These are phyloP conservation scores for Spilosoma lubricipeda DNA, from an alignment of 2,888 invertebrate species.

Conservation along the genomic window DNA sequence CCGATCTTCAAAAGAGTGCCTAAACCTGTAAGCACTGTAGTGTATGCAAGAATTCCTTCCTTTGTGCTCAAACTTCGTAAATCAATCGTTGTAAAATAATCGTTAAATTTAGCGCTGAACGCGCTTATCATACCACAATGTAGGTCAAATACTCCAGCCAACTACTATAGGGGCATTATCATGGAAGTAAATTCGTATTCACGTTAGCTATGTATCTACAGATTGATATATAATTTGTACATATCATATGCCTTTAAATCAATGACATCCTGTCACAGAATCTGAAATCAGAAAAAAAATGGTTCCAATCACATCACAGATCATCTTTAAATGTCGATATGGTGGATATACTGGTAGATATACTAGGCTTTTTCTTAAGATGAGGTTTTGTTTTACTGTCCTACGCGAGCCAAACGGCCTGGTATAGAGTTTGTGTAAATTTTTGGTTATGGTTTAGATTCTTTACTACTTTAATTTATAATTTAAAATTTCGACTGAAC, in stretches of 20 bases:
- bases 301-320: too few species aligned
- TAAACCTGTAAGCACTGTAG: not conserved
- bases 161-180: slow-evolving; percentile 75
- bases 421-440: too few species aligned
- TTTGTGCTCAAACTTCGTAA: slow-evolving; percentile 11
- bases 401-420: too few species aligned
- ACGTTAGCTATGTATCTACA: slow-evolving; percentile 15
- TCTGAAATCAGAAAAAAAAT: not conserved
- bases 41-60: not conserved
- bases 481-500: too few species aligned
- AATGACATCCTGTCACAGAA: not conserved
- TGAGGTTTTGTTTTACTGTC: too few species aligned
- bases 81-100: slow-evolving; percentile 31
- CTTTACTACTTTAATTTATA: not conserved
- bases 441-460: not conserved
- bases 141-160: slow-evolving; percentile 63
- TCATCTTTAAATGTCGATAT: too few species aligned
- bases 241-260: not conserved
- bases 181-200: slow-evolving; percentile 43
- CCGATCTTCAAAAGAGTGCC: not conserved
- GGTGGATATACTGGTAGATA: too few species aligned
- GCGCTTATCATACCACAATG: slow-evolving; percentile 63
- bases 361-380: too few species aligned
- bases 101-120: slow-evolving; percentile 45
- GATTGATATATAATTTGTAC: not conserved